Evolutionary conservation across 2,113 vertebrate species (phyloP), one percentile per base, ranked within the genome.

Genomic region (Ctenodactylus gundi): DNA sequence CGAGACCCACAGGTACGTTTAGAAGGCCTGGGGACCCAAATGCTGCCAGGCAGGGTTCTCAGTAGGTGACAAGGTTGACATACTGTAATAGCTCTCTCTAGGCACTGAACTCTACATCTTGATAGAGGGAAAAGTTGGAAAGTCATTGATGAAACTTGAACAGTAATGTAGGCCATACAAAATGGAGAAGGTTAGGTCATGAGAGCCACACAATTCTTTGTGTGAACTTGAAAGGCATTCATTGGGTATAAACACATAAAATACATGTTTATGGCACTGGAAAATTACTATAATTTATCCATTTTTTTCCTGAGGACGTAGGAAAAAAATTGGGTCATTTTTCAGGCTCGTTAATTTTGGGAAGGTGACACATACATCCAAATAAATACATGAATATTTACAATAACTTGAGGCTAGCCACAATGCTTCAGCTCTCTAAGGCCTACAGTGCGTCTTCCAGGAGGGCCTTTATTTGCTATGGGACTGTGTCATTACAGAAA

Each of bases 161-260:
- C 10, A 73, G 84, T 64, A 53, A 12, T 9, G 36, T 2, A 25
- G 67, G 53, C 62, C 12, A 15, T 41, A 70, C 55, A 29, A 55
- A 55, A 67, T 39, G 68, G 62, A 44, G 7, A 7, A 39, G 25
- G 41, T 46, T 83, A 49, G 85, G 62, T 76, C 39, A 58, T 65
- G 70, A 94, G 80, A 72, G 72, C n/a, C 64, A 75, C 80, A 4
- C 4, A 29, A 78, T 51, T 90, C 49, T 29, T 25, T 31, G 58
- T 34, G 58, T 78, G 87, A 62, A 62, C 62, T 91, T 62, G 25
- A 86, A 93, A 96, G 73, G 14, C 62, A 85, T 31, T 44, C 64
- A 67, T 7, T 91, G 23, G 1, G 12, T 15, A 64, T 67, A 85
- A 64, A 95, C 89, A 92, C 88, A 91, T 62, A 58, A 13, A 73